Evolutionary conservation across 2,797 vertebrate genomes (phyloP), one percentile per base, ranked within the genome.

Genomic region (Vireo griseus): DNA sequence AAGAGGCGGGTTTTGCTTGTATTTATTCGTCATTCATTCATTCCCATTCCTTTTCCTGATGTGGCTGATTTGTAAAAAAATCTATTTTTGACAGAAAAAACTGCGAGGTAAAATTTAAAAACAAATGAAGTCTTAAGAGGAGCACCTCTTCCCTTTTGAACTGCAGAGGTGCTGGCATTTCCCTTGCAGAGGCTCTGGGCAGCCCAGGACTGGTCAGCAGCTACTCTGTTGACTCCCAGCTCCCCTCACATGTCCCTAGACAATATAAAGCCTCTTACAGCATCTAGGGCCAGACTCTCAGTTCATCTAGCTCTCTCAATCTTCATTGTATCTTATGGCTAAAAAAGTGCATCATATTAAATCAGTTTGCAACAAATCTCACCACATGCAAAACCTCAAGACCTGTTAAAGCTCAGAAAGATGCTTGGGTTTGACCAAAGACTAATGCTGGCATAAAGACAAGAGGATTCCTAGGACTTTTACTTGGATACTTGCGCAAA

Each of bases 401-500:
- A 71, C 66, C 65, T 80, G 79, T 90, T 96, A 59, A 94, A 83
- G 24, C 47, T 79, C 69, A 87, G 67, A 83, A 93, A 48, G 88
- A 79, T 81, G 59, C 52, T 90, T 83, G 58, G 51, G 68, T 92
- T 95, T 96, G 88, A 95, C 78, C 72, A 78, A 82, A 96, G 93
- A 92, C 29, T 68, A 96, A 90, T 88, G 63, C 10, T 45, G 93
- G 94, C 54, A 83, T 92, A 96, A 96, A 86, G 78, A 31, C 55
- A 51, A 29, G 31, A 63, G 19, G 37, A 83, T 86, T 96, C 86
- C 72, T 91, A 82, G 8, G 75, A 96, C 80, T 90, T 96, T 94
- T 79, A 79, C 86, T 91, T 87, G 86, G 45, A 75, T 93, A 93
- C 73, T 75, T 94, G 82, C 57, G 95, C 71, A 88, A 94, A 96